phyloP scores from a whole-genome alignment of 2,888 invertebrate species.

The Tryphoninae sp. region DNA sequence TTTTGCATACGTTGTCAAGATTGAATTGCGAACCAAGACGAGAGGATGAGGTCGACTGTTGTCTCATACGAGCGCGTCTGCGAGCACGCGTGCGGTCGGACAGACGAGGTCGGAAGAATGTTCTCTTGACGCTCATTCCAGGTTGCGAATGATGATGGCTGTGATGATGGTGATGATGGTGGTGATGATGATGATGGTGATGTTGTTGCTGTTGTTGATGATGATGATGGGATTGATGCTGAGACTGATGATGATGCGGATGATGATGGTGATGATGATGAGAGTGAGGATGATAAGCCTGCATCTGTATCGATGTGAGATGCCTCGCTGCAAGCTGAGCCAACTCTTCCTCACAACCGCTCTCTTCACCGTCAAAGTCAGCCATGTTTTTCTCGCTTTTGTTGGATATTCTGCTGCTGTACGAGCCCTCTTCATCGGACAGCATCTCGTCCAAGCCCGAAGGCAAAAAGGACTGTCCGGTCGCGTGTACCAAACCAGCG shows the following conservation, averaged over 20 bases:
- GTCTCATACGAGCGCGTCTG: slow-evolving; percentile 48
- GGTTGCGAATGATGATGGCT: slow-evolving; percentile 65
- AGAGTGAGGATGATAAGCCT: slow-evolving; percentile 79
- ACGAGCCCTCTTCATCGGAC: slow-evolving; percentile 86
- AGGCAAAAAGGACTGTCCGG: slow-evolving; percentile 76
- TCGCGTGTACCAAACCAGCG: slow-evolving; percentile 80
- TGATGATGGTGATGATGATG: slow-evolving; percentile 68
- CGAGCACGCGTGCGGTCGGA: slow-evolving; percentile 64
- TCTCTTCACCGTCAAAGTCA: slow-evolving; percentile 95
- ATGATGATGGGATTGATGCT: slow-evolving; percentile 44
- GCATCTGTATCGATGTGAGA: slow-evolving; percentile 79
- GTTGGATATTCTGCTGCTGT: slow-evolving; percentile 95
- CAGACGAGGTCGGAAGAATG: slow-evolving; percentile 72
- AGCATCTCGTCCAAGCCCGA: slow-evolving; percentile 79
- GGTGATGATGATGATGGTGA: slow-evolving; percentile 63
- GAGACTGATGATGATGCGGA: slow-evolving; percentile 59
- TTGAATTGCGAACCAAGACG: slow-evolving; percentile 81
- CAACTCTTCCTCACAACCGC: slow-evolving; percentile 92
- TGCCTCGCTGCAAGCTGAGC: slow-evolving; percentile 88
- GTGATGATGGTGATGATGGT: slow-evolving; percentile 58
- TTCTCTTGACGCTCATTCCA: slow-evolving; percentile 74
- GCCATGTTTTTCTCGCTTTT: slow-evolving; percentile 97
- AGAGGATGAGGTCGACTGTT: slow-evolving; percentile 73
- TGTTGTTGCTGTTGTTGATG: slow-evolving; percentile 67
- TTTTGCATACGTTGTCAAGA: slow-evolving; percentile 91